Evolutionary conservation across 2,797 vertebrate genomes (phyloP).

Genomic region (Salmo trutta): DNA sequence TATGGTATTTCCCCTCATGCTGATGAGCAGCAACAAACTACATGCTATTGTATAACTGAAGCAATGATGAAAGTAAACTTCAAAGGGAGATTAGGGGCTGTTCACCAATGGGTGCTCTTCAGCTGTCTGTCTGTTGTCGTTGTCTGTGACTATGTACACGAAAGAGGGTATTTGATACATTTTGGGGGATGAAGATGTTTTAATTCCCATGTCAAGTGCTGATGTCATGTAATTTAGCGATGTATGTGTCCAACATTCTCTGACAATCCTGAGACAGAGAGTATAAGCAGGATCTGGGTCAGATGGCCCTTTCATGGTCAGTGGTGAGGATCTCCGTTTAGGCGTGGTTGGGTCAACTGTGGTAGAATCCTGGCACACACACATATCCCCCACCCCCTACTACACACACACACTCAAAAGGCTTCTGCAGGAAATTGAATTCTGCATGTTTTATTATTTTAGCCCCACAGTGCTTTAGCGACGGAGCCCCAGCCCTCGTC

Average conservation of each 20-base stretch:
- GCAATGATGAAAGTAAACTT: background rate
- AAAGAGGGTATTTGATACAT: background rate
- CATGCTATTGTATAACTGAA: background rate
- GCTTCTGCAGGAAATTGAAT: slow-evolving; percentile 78
- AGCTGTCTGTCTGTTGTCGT: slow-evolving; percentile 23
- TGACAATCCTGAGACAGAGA: no score
- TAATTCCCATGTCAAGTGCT: slow-evolving; percentile 60
- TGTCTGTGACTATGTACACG: slow-evolving; percentile 5
- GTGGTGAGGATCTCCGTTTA: background rate
- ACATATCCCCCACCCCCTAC: slow-evolving; percentile 7
- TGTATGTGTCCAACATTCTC: background rate
- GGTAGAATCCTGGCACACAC: background rate
- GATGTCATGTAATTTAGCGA: slow-evolving; percentile 54
- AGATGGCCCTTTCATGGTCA: slow-evolving; percentile 52
- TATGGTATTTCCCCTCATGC: no score
- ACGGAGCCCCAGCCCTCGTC: slow-evolving; percentile 66
- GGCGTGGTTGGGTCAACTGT: background rate
- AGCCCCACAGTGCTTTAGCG: slow-evolving; percentile 80
- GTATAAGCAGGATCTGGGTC: background rate
- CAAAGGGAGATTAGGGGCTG: background rate
- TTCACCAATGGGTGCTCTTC: slow-evolving; percentile 5
- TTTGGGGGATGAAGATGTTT: slow-evolving; percentile 62
- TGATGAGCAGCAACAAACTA: background rate
- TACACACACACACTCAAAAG: slow-evolving; percentile 64
- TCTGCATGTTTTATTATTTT: slow-evolving; percentile 88